Base-by-base conservation (phyloP, 92 coral and sea anemone species). In the Actinernus sp. region DNA sequence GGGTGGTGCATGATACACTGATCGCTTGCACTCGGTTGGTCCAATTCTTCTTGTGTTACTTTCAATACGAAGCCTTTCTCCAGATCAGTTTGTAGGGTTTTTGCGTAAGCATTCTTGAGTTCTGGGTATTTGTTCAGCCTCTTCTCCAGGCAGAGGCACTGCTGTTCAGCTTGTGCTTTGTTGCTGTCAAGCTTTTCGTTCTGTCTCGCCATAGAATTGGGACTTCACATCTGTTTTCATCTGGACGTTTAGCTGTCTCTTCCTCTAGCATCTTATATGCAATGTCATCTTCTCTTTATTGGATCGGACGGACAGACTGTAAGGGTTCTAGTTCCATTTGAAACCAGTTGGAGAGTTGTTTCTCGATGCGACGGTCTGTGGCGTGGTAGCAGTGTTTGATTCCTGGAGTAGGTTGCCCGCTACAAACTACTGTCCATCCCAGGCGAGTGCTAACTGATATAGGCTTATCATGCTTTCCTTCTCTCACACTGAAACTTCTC, bases 31-130 rank as follows among this genome's bases (percentile, higher is more conserved):
- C 79, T 74, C 20, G 60, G 6, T 14, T 70, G 24, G n/a, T 34
- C 8, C 14, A 34, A 46, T 56, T 51, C 80, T 37, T 70, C 76
- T 18, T 73, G 36, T 18, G 61, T 55, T 5, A 73, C 51, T 18
- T 26, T 59, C 45, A 44, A 47, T 32, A 82, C 59, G 52, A 55
- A 75, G 12, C 84, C 83, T 55, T 58, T 82, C 34, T 74, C 77
- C 18, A 82, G 16, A 52, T 82, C 84, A 21, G 40, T 59, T 28
- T 40, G 31, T 12, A 82, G 56, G 33, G 88, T 58, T 27, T 58
- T 32, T 31, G 20, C 40, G 33, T 70, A 60, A 6, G 38, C 49
- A 7, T 27, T 41, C 5, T 48, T 62, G 30, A 61, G 39, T 49
- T 31, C 68, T 19, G 66, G 52, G 40, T 63, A 45, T 19, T 46